Base-by-base conservation (phyloP, 2,113 vertebrate species). In the Gobius niger region DNA sequence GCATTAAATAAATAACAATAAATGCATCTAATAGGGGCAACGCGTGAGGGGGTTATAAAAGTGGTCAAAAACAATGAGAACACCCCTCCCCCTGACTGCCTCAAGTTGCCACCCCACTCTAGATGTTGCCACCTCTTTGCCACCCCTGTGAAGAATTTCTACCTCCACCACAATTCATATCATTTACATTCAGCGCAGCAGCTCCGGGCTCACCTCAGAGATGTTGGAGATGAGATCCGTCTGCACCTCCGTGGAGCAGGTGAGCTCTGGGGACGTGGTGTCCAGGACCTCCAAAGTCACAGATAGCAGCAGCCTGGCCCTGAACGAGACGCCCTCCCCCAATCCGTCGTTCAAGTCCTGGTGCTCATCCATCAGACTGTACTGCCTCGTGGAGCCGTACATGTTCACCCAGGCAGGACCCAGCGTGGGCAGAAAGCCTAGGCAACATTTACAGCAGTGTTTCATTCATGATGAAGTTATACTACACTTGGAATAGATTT, bases 401-500 rank as follows among this genome's bases (percentile, higher is more conserved):
- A 98, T 99, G 90, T 99, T 99, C 69, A 95, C 96, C 98, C 98
- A 99, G 0, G 98, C 94, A 0, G 97, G 98, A 16, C 98, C 98
- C 11, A 99, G 82, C 0, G 96, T 98, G 56, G 98, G 97, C 79
- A 98, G 91, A 83, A 98, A 99, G 1, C 98, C 98, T 99, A 5
- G 9, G 18, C 11, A 42, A 40, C 19, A 42, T 34, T 34, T 34
- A 34, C 24, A 34, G 24, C 3, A 4, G 1, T 34, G 5, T 34
- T 34, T 34, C 3, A 34, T 34, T 34, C 24, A 34, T 34, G 24
- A 4, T 34, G 24, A 34, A 34, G 5, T 34, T 34, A 34, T 34
- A 34, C 24, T 34, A 34, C 24, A 34, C 24, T 34, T 34, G 15
- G n/a, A n/a, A n/a, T 5, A 50, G 12, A 15, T 9, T 52, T 52